A percentile compares a stretch with the other conserved stretches of the same genome.
Evolutionary conservation across 2,797 vertebrate genomes (phyloP).

Genomic region (Siniperca undulata): DNA sequence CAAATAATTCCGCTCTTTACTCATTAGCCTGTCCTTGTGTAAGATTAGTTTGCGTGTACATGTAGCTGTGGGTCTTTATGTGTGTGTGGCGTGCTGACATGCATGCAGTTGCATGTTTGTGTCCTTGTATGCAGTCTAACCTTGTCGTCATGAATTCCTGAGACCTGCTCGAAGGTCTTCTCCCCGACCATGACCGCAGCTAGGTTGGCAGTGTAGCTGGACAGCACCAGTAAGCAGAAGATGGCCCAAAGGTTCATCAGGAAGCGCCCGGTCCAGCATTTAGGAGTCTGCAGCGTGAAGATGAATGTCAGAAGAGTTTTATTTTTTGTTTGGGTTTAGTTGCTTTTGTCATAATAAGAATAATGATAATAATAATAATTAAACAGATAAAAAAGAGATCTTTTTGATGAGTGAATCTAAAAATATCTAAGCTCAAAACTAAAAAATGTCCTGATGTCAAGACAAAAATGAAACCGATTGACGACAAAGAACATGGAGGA

Average conservation of each 20-base stretch:
- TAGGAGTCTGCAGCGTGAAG: slow-evolving; percentile 85
- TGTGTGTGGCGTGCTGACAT: slow-evolving; percentile 10
- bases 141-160: slow-evolving; percentile 93
- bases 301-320: not conserved
- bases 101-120: slow-evolving; percentile 24
- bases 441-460: slow-evolving; percentile 12
- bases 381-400: slow-evolving; percentile 17
- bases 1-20: slow-evolving; percentile 61
- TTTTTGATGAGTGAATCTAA: slow-evolving; percentile 18
- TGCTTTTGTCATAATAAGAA: not conserved
- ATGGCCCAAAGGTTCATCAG: slow-evolving; percentile 99
- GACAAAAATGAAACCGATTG: slow-evolving; percentile 8
- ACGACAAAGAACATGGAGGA: slow-evolving; percentile 1
- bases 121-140: slow-evolving; percentile 78
- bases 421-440: slow-evolving; percentile 25
- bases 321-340: not conserved
- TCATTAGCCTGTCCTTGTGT: slow-evolving; percentile 71
- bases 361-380: slow-evolving; percentile 4
- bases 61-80: not conserved
- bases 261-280: slow-evolving; percentile 96
- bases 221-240: slow-evolving; percentile 96
- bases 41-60: slow-evolving; percentile 55
- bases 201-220: slow-evolving; percentile 96
- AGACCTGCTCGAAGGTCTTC: slow-evolving; percentile 95
- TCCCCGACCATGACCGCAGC: slow-evolving; percentile 98